These are phyloP conservation scores for Buceros bicornis DNA, from an alignment of 2,797 vertebrate species.

Conservation along the genomic window DNA sequence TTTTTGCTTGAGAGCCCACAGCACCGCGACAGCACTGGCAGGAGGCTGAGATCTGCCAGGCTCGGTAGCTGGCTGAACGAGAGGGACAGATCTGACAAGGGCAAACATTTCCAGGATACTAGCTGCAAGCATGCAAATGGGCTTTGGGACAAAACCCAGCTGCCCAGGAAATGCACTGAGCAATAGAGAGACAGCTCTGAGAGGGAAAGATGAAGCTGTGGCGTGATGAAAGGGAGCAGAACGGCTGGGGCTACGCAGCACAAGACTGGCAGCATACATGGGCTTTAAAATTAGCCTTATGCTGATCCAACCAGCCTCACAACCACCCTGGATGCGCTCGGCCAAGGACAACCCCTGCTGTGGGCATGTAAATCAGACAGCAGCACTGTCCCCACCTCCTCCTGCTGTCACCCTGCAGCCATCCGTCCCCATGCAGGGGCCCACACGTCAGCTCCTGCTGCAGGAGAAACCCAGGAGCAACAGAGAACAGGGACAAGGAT, in stretches of 20 bases:
- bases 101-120: conserved; percentile 34
- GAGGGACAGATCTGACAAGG: conserved; percentile 53
- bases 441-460: neutral
- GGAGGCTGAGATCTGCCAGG: conserved; percentile 49
- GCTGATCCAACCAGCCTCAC: conserved; percentile 14
- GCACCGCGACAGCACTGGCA: neutral
- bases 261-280: neutral
- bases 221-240: neutral
- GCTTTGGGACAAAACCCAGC: conserved; percentile 3
- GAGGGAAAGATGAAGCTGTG: neutral
- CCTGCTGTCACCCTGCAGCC: neutral
- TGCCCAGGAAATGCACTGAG: neutral
- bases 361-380: neutral
- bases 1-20: conserved; percentile 46
- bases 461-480: neutral
- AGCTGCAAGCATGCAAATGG: conserved; percentile 6
- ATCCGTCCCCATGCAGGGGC: neutral
- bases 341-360: conserved; percentile 23
- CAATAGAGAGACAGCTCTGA: neutral
- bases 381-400: neutral
- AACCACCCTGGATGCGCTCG: neutral
- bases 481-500: neutral
- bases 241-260: neutral
- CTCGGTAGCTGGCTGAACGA: neutral
- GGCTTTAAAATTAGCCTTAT: conserved; percentile 11